Base-by-base conservation (phyloP, 2,888 invertebrate genomes). In the Thyatira batis region DNA sequence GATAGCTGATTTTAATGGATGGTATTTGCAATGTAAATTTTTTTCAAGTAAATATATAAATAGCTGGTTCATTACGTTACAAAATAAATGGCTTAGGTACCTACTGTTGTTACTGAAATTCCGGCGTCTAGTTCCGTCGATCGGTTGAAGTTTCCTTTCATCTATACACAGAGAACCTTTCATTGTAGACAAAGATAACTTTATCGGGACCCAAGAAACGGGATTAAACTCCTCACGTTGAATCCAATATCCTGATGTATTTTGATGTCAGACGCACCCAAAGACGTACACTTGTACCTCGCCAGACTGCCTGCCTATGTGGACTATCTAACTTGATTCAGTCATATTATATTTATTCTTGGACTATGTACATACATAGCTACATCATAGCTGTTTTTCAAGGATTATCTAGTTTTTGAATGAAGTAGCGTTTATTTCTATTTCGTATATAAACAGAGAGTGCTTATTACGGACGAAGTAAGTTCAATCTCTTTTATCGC, bases 401-500 rank as follows among this genome's bases (percentile, higher is more conserved):
- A 69, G 66, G 63, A 67, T 62, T 51, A 57, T 61, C 61, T 60
- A 71, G 70, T 72, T 74, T 75, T 70, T 72, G 73, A 80, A 81
- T 74, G 73, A 78, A 80, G 80, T 63, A 65, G 71, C 74, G 63
- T 64, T 73, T 66, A 75, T 69, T 72, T 69, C 69, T 80, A 79
- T 73, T 78, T 80, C 71, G 63, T 65, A 67, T 67, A 67, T 65
- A 66, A 80, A 75, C 71, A 75, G 64, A 72, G 73, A 73, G 75
- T 84, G 81, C 84, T 85, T 89, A 87, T 85, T 85, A 86, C 83
- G 79, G 79, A 78, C 80, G 76, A 80, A 86, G 83, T 85, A 79
- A 85, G 83, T 87, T 87, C 90, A 89, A 90, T 91, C 86, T 89
- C 79, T 86, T 89, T 89, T 89, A 90, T 89, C 85, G 87, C 63